Evolutionary conservation across 2,888 invertebrate genomes (phyloP).

Genomic region (Punctoribates punctum): DNA sequence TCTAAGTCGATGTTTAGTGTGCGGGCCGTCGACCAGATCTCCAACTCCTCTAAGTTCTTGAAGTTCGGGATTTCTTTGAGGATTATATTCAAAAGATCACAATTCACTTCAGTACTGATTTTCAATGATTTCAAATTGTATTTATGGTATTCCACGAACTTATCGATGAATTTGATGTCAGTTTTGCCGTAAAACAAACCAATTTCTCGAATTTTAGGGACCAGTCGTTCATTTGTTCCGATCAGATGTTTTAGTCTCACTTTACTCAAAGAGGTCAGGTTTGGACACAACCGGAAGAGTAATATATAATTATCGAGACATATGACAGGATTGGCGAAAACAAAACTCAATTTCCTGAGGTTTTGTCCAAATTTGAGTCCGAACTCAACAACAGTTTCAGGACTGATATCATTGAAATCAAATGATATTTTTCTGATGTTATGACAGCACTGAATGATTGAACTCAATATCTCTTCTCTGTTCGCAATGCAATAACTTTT

Average conservation of each 20-base stretch:
- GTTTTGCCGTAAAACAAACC: conserved; percentile 16
- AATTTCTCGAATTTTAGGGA: background rate
- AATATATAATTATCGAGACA: background rate
- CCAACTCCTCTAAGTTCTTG: background rate
- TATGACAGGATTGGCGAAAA: background rate
- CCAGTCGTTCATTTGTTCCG: background rate
- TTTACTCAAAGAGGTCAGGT: background rate
- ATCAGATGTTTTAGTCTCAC: background rate
- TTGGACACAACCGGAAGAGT: conserved; percentile 12
- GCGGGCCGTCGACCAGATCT: background rate
- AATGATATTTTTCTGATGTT: conserved; percentile 6
- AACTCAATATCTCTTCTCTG: background rate
- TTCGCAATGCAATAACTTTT: conserved; percentile 8
- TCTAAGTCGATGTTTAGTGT: conserved; percentile 8
- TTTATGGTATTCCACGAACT: background rate
- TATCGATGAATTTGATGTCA: background rate
- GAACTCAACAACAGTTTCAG: background rate
- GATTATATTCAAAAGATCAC: background rate
- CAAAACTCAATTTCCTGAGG: background rate
- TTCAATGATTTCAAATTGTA: background rate
- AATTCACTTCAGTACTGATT: conserved; percentile 6
- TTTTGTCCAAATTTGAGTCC: conserved; percentile 15
- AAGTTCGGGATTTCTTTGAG: background rate
- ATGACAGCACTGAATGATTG: background rate
- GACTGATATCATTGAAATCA: conserved; percentile 25